Base-by-base conservation (phyloP, 2,888 invertebrate species). In the Merodon equestris region DNA sequence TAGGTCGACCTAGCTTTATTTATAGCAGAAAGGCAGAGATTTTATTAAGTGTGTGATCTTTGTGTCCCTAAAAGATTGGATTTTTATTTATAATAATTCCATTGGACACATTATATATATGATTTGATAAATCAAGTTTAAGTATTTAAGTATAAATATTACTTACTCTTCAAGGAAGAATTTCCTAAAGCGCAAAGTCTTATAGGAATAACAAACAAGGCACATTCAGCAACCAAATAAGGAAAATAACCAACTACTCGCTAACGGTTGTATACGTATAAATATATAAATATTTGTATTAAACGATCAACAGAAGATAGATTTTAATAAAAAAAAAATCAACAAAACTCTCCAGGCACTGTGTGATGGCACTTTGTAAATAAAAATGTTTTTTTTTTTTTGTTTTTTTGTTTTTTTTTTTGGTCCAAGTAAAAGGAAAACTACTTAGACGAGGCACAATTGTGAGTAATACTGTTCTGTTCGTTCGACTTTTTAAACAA, bases 181-280 rank as follows among this genome's bases (percentile, higher is more conserved):
- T 54, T 77, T 74, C 72, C 72, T 57, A 51, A 42, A 57, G 17
- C 10, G 15, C 3, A 27, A 45, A 10, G 67, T 73, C 47, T 58
- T 56, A n/a, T 60, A 79, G 73, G 64, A 79, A 74, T 79, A 79
- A 74, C 79, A 70, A 73, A 68, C 68, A 79, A 79, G 79, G 79
- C 79, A 79, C 79, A 47, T 74, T 64, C 51, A 71, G 66, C 60
- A 68, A 77, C 47, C 44, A 57, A 67, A 40, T 63, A 57, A 14
- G 15, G 9, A 40, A 40, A 53, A 36, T n/a, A 54, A 54, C 4
- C 45, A 27, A 27, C 53, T 64, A 64, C 50, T 73, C 42, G 60
- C 75, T 71, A 56, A 74, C 60, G 68, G 7, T 81, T 67, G 54
- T 73, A 68, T 66, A 63, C 38, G 60, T 73, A 67, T 67, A 68